phyloP scores from a whole-genome alignment of 1,140 invertebrate species.

The Forficula auricularia region DNA sequence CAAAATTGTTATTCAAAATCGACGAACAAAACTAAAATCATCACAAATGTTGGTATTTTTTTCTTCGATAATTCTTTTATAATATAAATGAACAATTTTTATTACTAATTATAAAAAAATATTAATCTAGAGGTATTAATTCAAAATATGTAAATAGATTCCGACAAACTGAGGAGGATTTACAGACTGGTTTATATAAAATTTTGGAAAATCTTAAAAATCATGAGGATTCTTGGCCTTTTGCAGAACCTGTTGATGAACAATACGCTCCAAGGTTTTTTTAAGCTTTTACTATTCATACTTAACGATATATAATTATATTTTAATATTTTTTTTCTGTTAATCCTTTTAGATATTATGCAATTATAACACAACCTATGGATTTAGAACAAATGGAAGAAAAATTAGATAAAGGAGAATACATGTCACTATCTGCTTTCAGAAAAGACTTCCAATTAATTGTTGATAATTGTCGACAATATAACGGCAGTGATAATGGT shows the following conservation, averaged over 20 bases:
- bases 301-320: not conserved
- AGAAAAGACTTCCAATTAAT: constrained; percentile 75
- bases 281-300: no score
- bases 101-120: constrained; percentile 2
- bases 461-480: constrained; percentile 76
- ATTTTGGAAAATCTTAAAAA: constrained; percentile 66
- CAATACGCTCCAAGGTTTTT: constrained; percentile 78
- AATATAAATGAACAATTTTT: not conserved
- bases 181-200: constrained; percentile 75
- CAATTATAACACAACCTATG: constrained; percentile 50
- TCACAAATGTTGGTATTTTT: constrained; percentile 40
- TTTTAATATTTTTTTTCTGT: constrained; percentile 18
- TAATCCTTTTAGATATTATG: constrained; percentile 32
- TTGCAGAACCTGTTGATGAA: constrained; percentile 76
- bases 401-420: constrained; percentile 60
- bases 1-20: constrained; percentile 51
- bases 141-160: constrained; percentile 35
- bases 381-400: constrained; percentile 76
- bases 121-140: not conserved
- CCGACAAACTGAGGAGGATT: constrained; percentile 58
- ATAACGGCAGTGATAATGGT: constrained; percentile 86
- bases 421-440: constrained; percentile 62
- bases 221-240: constrained; percentile 82
- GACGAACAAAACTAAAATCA: constrained; percentile 39
- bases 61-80: not conserved